Percentiles rank a stretch among this genome's conserved stretches.
Evolutionary conservation across 1,140 invertebrate genomes (phyloP).

Genomic region (Drosophila grimshawi): DNA sequence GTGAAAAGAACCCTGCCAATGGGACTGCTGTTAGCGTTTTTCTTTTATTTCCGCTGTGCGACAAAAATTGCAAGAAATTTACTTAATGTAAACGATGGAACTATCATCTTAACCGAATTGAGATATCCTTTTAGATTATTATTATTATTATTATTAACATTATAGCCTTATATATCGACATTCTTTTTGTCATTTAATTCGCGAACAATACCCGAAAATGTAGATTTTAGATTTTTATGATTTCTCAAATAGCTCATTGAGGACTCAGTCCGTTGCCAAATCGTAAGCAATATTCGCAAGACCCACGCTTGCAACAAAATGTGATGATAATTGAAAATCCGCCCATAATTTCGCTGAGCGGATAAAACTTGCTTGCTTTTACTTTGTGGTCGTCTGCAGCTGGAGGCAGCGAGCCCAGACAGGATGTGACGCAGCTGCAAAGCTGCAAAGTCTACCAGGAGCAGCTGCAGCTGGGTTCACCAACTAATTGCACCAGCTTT

Average conservation of each 20-base stretch:
- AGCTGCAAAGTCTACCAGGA: not conserved
- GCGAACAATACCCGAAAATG: too few species aligned
- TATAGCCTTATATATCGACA: not conserved
- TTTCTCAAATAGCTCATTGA: too few species aligned
- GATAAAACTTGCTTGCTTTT: constrained; percentile 29
- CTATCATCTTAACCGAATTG: not conserved
- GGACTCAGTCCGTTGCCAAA: not conserved
- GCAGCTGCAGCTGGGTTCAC: constrained; percentile 13
- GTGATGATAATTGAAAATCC: constrained; percentile 43
- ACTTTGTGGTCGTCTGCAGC: constrained; percentile 15
- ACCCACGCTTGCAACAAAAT: constrained; percentile 14
- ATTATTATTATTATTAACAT: not conserved
- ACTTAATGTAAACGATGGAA: constrained; percentile 27
- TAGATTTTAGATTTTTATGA: not conserved
- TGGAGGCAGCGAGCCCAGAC: constrained; percentile 20
- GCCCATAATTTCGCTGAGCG: constrained; percentile 37
- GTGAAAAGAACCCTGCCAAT: not conserved
- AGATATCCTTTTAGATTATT: not conserved
- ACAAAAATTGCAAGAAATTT: constrained; percentile 51
- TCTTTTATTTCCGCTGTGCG: constrained; percentile 62
- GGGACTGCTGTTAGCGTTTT: constrained; percentile 33
- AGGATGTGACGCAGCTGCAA: constrained; percentile 19
- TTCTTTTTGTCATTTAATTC: not conserved
- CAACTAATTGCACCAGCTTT: constrained; percentile 24
- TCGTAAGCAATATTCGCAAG: constrained; percentile 16